Evolutionary conservation across 2,797 vertebrate species (phyloP).

Genomic region (Acanthurus leucopareius): DNA sequence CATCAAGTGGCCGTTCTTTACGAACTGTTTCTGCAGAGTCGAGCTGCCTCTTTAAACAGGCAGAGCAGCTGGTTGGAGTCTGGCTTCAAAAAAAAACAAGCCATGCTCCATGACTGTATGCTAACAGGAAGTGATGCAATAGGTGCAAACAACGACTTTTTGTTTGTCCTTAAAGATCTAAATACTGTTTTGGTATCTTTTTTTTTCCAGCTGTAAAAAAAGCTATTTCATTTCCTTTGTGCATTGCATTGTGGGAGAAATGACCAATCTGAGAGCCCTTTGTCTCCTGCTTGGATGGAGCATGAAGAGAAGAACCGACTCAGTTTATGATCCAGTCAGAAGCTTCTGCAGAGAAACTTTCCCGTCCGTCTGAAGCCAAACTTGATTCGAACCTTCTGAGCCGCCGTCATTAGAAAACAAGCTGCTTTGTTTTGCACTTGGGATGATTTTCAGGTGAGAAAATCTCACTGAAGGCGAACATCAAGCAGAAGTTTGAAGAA

Average conservation of each 20-base stretch:
- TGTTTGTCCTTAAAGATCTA: no score
- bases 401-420: neutral
- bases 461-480: neutral
- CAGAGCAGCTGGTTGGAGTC: neutral
- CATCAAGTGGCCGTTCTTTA: neutral
- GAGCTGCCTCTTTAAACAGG: neutral
- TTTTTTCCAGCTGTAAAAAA: no score
- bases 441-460: slow-evolving; percentile 8
- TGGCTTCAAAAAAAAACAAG: neutral
- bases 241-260: no score
- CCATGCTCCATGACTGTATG: neutral
- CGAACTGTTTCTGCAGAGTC: neutral
- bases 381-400: neutral
- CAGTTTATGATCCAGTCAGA: no score
- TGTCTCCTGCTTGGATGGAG: no score
- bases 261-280: no score
- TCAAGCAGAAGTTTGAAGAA: neutral
- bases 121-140: no score
- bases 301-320: no score
- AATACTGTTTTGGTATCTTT: no score
- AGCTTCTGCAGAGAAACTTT: neutral
- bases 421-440: neutral
- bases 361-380: neutral
- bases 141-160: neutral
- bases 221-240: no score